These are phyloP conservation scores for Physella acuta DNA, from an alignment of 1,140 invertebrate species.

Conservation along the genomic window DNA sequence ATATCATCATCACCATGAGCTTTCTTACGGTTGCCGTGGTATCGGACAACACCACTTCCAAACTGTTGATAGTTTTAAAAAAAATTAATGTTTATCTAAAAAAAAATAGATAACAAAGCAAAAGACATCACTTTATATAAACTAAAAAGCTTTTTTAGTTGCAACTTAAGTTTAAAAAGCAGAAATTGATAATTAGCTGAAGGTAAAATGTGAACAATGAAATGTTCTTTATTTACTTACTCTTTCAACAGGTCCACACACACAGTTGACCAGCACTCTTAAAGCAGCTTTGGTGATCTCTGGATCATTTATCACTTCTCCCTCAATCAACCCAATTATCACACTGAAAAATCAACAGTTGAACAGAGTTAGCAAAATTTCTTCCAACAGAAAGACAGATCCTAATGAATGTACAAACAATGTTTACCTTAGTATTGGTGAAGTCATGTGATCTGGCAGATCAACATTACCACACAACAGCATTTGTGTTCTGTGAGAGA, in stretches of 20 bases:
- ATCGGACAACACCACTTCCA: conserved; percentile 69
- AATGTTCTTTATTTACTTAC: conserved; percentile 60
- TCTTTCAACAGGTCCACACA: conserved; percentile 84
- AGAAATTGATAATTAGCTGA: no score
- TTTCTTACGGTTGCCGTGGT: conserved; percentile 69
- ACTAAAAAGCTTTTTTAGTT: no score
- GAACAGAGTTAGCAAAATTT: background rate
- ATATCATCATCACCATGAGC: conserved; percentile 79
- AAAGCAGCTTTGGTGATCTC: conserved; percentile 90
- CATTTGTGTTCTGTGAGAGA: conserved; percentile 84
- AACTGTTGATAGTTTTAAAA: no score
- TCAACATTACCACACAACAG: conserved; percentile 76
- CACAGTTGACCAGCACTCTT: conserved; percentile 85
- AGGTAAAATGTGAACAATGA: background rate
- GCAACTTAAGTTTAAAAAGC: no score
- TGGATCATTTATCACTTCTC: conserved; percentile 83
- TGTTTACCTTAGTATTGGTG: conserved; percentile 54
- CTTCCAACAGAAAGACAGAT: no score
- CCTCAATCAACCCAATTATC: conserved; percentile 82
- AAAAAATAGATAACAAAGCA: conserved; percentile 38
- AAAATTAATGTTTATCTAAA: no score
- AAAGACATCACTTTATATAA: no score
- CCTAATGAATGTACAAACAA: background rate
- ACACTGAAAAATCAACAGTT: conserved; percentile 55
- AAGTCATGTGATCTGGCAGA: conserved; percentile 41